Base-by-base conservation (phyloP, 1,140 invertebrate species). In the Drosophila lowei region DNA sequence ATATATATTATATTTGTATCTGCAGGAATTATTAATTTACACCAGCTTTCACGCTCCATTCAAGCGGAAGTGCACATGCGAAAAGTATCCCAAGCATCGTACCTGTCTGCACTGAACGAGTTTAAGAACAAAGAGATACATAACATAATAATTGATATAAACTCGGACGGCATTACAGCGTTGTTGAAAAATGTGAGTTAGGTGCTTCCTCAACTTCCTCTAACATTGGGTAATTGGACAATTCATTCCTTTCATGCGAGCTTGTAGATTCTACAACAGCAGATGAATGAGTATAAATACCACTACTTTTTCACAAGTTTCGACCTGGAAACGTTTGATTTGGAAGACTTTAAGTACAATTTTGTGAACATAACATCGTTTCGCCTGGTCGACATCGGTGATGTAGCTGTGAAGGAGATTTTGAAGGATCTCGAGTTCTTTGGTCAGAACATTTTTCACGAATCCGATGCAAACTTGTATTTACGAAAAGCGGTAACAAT, bases 261-360 rank as follows among this genome's bases (percentile, higher is more conserved):
- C 18, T 79, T 92, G 63, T 93, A 98, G 97, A 97, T 98, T 85
- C 92, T 98, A 38, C 97, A 98, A 90, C 92, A 97, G 13, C 97
- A 98, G 91, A 98, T 98, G 97, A 98, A 98, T 90, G 97, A 97
- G 91, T 97, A 97, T 90, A 93, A 96, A 90, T 98, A 98, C 90
- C 97, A 98, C 91, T 98, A 98, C 90, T 95, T 98, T 92, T 98
- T 98, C 84, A 97, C 97, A 18, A 97, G 96, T 16, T 97, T 98
- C 91, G 97, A 98, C 92, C 94, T 97, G 83, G 97, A 97, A 92
- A 95, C 96, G 11, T 97, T 97, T 81, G 97, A 98, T 92, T 92
- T 98, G 59, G 97, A 98, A 92, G 97, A 98, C 90, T 98, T 98
- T 92, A 97, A 97, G 89, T 98, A 98, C 92, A 98, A 98, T 92